A percentile compares a stretch with the other conserved stretches of the same genome.
These are phyloP conservation scores for Antheraea pernyi DNA, from an alignment of 1,140 invertebrate species.

Conservation along the genomic window DNA sequence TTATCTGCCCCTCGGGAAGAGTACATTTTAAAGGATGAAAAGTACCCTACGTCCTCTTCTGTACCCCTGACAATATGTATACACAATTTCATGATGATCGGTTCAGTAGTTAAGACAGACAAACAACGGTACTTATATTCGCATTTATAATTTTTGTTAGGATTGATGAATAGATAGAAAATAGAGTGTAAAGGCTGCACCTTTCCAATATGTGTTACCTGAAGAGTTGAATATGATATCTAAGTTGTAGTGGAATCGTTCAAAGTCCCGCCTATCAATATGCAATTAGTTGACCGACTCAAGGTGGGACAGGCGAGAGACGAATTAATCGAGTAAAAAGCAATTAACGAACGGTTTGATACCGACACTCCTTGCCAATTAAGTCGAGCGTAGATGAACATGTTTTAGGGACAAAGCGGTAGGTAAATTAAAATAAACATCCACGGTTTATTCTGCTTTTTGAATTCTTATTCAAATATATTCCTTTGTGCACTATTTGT, in stretches of 20 bases:
- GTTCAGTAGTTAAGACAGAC: too few species aligned
- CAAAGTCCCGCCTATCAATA: background rate
- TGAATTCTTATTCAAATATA: background rate
- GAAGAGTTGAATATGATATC: too few species aligned
- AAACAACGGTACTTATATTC: too few species aligned
- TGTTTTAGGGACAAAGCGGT: background rate
- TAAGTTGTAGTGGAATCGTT: background rate
- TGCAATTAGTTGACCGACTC: constrained; percentile 14
- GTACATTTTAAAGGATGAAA: too few species aligned
- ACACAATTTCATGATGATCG: too few species aligned
- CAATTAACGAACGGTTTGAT: constrained; percentile 13
- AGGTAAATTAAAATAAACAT: background rate
- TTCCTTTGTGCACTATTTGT: background rate
- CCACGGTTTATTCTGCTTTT: background rate
- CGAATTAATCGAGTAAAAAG: constrained; percentile 19
- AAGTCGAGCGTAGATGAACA: background rate
- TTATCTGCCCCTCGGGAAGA: too few species aligned
- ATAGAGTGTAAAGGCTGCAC: too few species aligned
- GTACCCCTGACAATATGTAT: too few species aligned
- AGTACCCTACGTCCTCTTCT: too few species aligned
- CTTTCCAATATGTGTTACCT: background rate
- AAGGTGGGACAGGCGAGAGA: constrained; percentile 8
- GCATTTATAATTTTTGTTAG: too few species aligned
- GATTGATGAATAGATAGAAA: too few species aligned
- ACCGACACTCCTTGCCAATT: constrained; percentile 11